phyloP scores from a whole-genome alignment of 2,113 vertebrate species.

The Gambusia affinis region DNA sequence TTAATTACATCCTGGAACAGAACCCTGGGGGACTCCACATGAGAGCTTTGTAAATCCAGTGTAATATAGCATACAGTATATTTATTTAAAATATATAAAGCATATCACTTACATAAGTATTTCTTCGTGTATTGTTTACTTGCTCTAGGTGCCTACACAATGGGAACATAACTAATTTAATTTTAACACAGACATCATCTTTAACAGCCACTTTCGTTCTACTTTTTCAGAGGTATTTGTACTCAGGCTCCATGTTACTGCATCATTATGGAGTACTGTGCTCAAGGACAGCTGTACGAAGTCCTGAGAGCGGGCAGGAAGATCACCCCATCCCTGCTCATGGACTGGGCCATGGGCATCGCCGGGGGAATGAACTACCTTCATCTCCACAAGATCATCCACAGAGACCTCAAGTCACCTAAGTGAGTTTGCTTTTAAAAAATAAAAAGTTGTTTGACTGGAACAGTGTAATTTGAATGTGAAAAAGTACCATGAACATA shows the following conservation, averaged over 20 bases:
- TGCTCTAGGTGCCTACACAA: background rate
- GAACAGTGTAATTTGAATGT: background rate
- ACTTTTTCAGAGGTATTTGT: constrained; percentile 88
- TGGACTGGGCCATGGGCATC: constrained; percentile 99
- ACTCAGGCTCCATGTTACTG: constrained; percentile 98
- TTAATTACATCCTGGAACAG: background rate
- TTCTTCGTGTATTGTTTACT: background rate
- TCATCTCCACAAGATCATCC: constrained; percentile 99
- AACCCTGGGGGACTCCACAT: no score
- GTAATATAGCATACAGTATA: background rate
- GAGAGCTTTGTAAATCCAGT: no score
- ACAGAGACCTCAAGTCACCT: constrained; percentile 97
- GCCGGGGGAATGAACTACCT: constrained; percentile 99
- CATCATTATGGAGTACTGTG: constrained; percentile 99
- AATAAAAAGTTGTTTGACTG: background rate
- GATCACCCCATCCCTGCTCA: constrained; percentile 92
- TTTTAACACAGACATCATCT: background rate
- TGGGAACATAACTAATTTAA: background rate
- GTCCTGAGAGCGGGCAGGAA: constrained; percentile 95
- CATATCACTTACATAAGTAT: background rate
- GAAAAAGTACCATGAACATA: background rate
- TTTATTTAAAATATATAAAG: background rate
- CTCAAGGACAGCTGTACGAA: constrained; percentile 98
- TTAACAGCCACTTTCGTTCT: background rate
- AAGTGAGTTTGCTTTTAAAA: constrained; percentile 80